phyloP scores from a whole-genome alignment of 2,113 vertebrate species.

The Myiozetetes cayanensis region DNA sequence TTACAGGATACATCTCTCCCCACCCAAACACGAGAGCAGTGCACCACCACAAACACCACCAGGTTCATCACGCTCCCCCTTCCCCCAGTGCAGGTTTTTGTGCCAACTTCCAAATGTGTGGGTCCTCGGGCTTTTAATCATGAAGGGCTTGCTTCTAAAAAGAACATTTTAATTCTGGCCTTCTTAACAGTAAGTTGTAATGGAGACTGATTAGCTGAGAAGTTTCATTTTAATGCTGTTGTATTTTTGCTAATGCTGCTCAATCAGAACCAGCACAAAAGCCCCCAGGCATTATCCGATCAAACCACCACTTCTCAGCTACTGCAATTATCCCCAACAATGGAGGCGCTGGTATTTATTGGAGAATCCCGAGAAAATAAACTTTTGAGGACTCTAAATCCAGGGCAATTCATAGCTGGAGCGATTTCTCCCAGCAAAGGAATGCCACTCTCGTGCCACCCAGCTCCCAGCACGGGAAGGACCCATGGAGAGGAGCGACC shows the following conservation, averaged over 20 bases:
- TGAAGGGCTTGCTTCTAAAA: not conserved
- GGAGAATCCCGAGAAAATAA: not conserved
- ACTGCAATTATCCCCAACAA: not conserved
- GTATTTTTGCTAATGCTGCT: not conserved
- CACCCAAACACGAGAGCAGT: not conserved
- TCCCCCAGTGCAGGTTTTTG: not conserved
- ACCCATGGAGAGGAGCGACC: fast-evolving
- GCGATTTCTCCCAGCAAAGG: not conserved
- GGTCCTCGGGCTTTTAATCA: not conserved
- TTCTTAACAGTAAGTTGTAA: not conserved
- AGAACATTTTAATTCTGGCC: not conserved
- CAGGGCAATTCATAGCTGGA: not conserved
- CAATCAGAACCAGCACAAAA: not conserved
- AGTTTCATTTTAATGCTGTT: not conserved
- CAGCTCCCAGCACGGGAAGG: not conserved
- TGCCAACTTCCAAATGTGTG: not conserved
- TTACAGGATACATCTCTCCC: not conserved
- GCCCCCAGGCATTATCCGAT: not conserved
- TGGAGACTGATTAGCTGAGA: not conserved
- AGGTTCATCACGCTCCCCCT: not conserved
- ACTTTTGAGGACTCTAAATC: not conserved
- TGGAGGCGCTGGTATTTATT: fast-evolving
- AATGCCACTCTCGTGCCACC: not conserved
- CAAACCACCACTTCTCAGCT: not conserved
- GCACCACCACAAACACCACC: not conserved